phyloP scores from a whole-genome alignment of 1,140 invertebrate species.

The Lordiphosa clarofinis region DNA sequence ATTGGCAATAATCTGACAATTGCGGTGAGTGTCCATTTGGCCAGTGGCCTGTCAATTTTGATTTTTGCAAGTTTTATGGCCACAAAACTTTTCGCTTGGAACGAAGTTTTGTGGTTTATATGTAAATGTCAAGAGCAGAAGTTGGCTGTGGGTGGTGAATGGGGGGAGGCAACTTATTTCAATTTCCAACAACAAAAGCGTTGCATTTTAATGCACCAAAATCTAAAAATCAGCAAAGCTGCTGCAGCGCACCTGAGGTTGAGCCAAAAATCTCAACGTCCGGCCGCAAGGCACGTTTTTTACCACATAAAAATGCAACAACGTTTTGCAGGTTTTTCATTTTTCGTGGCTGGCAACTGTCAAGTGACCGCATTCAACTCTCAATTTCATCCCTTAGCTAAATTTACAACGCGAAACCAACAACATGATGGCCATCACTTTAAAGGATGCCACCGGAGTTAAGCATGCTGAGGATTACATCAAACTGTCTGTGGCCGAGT shows the following conservation, averaged over 20 bases:
- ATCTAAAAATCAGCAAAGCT: neutral
- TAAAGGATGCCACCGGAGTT: conserved; percentile 70
- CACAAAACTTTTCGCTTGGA: conserved; percentile 25
- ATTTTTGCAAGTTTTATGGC: conserved; percentile 9
- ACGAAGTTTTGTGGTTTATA: conserved; percentile 18
- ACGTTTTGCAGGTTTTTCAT: conserved; percentile 29
- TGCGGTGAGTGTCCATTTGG: conserved; percentile 49
- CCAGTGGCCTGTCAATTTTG: conserved; percentile 1
- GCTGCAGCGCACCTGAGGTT: neutral
- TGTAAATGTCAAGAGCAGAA: conserved; percentile 50
- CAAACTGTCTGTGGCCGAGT: conserved; percentile 66
- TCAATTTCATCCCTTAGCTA: conserved; percentile 37
- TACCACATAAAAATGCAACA: conserved; percentile 48
- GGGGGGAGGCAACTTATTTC: conserved; percentile 3
- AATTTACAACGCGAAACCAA: conserved; percentile 69
- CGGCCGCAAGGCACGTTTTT: conserved; percentile 30
- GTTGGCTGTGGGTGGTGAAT: conserved; percentile 20
- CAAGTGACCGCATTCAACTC: conserved; percentile 13
- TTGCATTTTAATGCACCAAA: conserved; percentile 47
- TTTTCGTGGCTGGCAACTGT: too few relatives aligned
- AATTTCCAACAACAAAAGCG: conserved; percentile 38
- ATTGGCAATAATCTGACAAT: conserved; percentile 76
- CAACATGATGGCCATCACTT: conserved; percentile 73
- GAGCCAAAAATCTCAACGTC: conserved; percentile 31
- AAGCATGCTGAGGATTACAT: conserved; percentile 77